phyloP scores from a whole-genome alignment of 2,797 vertebrate species.

The Onychomys torridus region DNA sequence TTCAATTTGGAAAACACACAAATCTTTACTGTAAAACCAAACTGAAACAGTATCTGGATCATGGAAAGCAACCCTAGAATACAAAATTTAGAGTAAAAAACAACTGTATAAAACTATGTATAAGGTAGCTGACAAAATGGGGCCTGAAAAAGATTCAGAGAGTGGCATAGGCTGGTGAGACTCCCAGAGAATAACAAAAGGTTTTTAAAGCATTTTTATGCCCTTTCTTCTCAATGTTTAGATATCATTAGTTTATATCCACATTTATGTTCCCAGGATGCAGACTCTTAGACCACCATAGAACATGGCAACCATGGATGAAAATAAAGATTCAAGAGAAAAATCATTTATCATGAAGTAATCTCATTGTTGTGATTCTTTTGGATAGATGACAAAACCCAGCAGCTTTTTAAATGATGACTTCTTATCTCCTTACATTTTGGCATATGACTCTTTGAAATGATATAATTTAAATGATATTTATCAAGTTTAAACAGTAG shows the following conservation, averaged over 20 bases:
- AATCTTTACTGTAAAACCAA: background rate
- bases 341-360: background rate
- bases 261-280: background rate
- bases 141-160: background rate
- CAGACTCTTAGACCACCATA: background rate
- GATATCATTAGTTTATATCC: background rate
- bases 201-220: background rate
- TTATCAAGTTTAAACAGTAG: background rate
- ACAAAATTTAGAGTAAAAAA: slow-evolving; percentile 35
- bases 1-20: slow-evolving; percentile 43
- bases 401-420: background rate
- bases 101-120: background rate
- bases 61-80: slow-evolving; percentile 15
- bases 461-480: background rate
- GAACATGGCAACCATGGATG: background rate
- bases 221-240: background rate
- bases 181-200: slow-evolving; percentile 33
- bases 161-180: background rate
- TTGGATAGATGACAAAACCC: background rate
- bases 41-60: background rate
- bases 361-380: background rate
- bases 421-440: slow-evolving; percentile 7
- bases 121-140: slow-evolving; percentile 22
- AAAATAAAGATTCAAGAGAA: slow-evolving; percentile 20
- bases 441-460: background rate